phyloP scores from a whole-genome alignment of 1,140 invertebrate species.

The Acromyrmex charruanus region DNA sequence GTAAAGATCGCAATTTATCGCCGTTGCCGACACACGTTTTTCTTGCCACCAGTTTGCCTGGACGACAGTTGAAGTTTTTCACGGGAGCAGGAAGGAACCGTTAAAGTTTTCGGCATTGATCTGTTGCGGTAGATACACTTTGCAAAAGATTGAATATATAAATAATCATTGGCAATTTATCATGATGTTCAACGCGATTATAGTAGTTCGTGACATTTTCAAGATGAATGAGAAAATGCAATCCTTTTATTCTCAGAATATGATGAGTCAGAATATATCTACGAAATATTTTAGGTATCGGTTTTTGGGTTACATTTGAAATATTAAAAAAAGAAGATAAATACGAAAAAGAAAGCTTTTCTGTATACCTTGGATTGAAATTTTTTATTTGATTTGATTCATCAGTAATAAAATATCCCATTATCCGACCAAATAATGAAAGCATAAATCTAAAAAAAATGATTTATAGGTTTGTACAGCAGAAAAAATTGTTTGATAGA shows the following conservation, averaged over 20 bases:
- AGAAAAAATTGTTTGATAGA: conserved; percentile 56
- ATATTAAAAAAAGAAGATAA: neutral
- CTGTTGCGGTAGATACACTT: neutral
- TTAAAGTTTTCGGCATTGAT: neutral
- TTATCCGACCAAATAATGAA: neutral
- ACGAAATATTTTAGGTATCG: neutral
- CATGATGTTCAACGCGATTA: conserved; percentile 10
- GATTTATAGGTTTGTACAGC: conserved; percentile 54
- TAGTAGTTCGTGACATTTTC: conserved; percentile 5
- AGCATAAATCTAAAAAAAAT: conserved; percentile 43
- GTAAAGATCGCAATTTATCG: conserved; percentile 66
- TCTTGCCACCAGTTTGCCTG: neutral
- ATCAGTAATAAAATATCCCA: conserved; percentile 1
- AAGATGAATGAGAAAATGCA: conserved; percentile 27
- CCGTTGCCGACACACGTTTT: conserved; percentile 39
- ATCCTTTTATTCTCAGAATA: conserved; percentile 7
- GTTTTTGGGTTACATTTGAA: neutral
- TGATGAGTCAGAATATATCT: neutral
- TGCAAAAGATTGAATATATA: neutral
- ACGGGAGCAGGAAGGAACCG: neutral
- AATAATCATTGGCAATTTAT: conserved; percentile 1
- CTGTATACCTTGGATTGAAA: neutral
- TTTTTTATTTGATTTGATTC: neutral
- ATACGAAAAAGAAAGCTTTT: neutral
- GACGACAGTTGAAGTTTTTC: conserved; percentile 54